These are phyloP conservation scores for Drosophila cognata DNA, from an alignment of 2,888 invertebrate species.

Conservation along the genomic window DNA sequence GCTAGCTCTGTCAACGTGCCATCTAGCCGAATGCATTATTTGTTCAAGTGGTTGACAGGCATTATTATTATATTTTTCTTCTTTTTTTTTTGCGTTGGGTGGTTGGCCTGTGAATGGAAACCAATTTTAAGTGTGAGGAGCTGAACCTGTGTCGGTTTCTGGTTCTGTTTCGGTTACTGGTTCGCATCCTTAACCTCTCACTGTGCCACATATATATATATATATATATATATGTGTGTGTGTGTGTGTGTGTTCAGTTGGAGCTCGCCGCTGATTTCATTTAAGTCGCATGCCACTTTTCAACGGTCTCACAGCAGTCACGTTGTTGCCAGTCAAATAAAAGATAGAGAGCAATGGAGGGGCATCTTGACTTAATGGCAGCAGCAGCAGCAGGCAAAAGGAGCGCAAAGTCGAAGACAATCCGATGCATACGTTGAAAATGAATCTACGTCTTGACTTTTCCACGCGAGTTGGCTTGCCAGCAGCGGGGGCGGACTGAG, in stretches of 20 bases:
- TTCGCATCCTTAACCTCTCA: neutral
- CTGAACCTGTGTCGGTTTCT: neutral
- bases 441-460: constrained; percentile 69
- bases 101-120: constrained; percentile 20
- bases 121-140: constrained; percentile 27
- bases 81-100: neutral
- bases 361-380: neutral
- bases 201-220: neutral
- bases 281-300: constrained; percentile 53
- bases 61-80: neutral
- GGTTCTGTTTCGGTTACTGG: neutral
- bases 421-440: constrained; percentile 62
- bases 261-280: constrained; percentile 55
- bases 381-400: neutral
- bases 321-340: constrained; percentile 23
- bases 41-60: constrained; percentile 55
- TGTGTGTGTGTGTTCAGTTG: constrained; percentile 1
- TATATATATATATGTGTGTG: too few relatives aligned
- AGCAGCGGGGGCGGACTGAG: constrained; percentile 5
- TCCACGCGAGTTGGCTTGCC: constrained; percentile 61
- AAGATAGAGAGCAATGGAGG: neutral
- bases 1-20: constrained; percentile 1
- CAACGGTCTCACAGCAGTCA: constrained; percentile 51
- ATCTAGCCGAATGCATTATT: constrained; percentile 67
- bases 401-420: constrained; percentile 22